A percentile compares a stretch with the other conserved stretches of the same genome.
These are phyloP conservation scores for Xenopus laevis DNA, from an alignment of 2,113 vertebrate species.

Conservation along the genomic window DNA sequence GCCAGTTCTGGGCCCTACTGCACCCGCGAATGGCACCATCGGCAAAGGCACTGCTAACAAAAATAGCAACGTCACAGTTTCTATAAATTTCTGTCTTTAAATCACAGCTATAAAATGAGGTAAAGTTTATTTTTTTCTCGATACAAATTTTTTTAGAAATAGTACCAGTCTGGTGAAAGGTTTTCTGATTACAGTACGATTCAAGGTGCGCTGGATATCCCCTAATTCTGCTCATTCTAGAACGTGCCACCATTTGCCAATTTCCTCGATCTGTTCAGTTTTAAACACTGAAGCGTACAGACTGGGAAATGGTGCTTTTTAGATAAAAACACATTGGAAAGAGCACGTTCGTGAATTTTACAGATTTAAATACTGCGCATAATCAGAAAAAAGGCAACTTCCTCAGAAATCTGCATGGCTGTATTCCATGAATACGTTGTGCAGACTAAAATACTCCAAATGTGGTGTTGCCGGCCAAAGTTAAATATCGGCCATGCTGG, in stretches of 20 bases:
- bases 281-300: not conserved
- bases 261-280: conserved; percentile 22
- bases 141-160: conserved; percentile 52
- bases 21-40: conserved; percentile 46
- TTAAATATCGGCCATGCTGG: not conserved
- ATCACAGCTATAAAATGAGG: conserved; percentile 82
- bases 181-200: conserved; percentile 54
- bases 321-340: not conserved
- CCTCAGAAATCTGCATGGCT: no score
- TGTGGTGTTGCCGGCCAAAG: not conserved
- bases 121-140: conserved; percentile 67
- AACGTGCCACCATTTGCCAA: conserved; percentile 38
- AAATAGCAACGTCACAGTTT: conserved; percentile 58
- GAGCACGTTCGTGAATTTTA: no score
- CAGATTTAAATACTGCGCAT: no score
- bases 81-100: conserved; percentile 49
- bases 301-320: not conserved
- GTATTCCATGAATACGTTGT: conserved; percentile 5
- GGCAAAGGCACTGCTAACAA: conserved; percentile 71
- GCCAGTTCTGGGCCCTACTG: conserved; percentile 48
- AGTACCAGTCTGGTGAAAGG: conserved; percentile 89
- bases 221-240: conserved; percentile 50
- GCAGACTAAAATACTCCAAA: conserved; percentile 53
- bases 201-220: conserved; percentile 55
- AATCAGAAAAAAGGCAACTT: conserved; percentile 50